Percentiles rank a stretch among this genome's conserved stretches.
Conservation (phyloP, 1,140 invertebrate genomes). For the Aphelinus atriplicis region DNA sequence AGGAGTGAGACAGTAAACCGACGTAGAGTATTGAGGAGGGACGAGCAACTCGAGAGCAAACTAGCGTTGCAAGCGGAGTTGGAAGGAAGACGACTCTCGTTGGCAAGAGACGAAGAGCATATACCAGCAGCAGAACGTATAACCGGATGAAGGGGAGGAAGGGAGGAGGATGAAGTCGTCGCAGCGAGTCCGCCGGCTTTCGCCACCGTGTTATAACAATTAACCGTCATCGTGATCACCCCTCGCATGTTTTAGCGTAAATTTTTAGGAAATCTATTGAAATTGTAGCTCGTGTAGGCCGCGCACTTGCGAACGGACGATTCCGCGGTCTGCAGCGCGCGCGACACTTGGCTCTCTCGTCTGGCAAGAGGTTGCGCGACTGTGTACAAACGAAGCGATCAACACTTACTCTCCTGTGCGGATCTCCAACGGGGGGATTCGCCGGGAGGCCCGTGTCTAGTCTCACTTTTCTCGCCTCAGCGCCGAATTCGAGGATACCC, state of each 20-base stretch:
- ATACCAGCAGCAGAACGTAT: not conserved
- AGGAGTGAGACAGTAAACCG: not conserved
- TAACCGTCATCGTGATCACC: slow-evolving; percentile 27
- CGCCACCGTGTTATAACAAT: slow-evolving; percentile 42
- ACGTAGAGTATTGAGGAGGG: not conserved
- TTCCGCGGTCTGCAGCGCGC: no score
- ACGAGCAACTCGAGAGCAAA: slow-evolving; percentile 16
- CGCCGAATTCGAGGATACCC: no score
- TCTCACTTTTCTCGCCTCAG: no score
- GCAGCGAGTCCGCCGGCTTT: slow-evolving; percentile 49
- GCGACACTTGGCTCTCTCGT: no score
- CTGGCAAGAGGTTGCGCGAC: no score
- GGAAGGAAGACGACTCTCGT: slow-evolving; percentile 13
- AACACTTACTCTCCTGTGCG: no score
- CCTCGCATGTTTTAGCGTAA: slow-evolving; percentile 15
- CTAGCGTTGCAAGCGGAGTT: not conserved
- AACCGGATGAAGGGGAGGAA: slow-evolving; percentile 22
- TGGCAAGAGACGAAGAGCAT: slow-evolving; percentile 22
- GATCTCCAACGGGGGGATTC: no score
- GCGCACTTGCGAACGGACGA: no score
- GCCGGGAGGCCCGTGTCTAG: no score
- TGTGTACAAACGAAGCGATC: no score
- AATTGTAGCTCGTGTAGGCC: no score
- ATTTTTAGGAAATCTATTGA: slow-evolving; percentile 13
- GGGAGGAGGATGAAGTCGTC: slow-evolving; percentile 44